phyloP scores from a whole-genome alignment of 2,113 vertebrate species.

The Turdus rufiventris region DNA sequence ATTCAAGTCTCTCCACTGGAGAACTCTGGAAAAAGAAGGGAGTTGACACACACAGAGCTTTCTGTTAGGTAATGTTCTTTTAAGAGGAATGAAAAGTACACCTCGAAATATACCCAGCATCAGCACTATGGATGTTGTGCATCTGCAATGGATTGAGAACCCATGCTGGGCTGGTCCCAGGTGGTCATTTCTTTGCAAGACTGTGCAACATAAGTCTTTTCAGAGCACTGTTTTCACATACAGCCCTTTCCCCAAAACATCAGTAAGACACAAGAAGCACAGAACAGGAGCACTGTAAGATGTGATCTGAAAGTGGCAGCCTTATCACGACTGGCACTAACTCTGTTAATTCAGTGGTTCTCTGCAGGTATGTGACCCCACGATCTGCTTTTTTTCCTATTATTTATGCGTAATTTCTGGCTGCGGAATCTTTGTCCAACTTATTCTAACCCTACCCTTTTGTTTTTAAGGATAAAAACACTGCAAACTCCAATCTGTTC shows the following conservation, averaged over 20 bases:
- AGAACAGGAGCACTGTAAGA: not conserved
- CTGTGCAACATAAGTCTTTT: rapidly evolving
- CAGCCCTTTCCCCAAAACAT: not conserved
- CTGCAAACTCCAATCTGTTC: not conserved
- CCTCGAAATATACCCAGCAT: not conserved
- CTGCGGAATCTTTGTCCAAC: not conserved
- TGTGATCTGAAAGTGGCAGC: rapidly evolving
- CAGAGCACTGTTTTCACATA: rapidly evolving
- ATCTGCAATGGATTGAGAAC: rapidly evolving
- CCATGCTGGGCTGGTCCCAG: not conserved
- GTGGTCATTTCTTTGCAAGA: not conserved
- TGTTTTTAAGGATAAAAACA: not conserved
- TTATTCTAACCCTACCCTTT: not conserved
- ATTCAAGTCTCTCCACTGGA: not conserved
- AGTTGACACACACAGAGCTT: not conserved
- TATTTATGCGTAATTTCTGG: not conserved
- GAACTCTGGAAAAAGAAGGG: not conserved
- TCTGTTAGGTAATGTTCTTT: not conserved
- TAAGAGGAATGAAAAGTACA: not conserved
- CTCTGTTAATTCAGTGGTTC: not conserved
- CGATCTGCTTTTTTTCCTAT: not conserved
- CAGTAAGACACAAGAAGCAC: not conserved
- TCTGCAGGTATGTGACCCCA: not conserved
- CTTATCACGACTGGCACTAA: rapidly evolving
- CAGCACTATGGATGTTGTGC: not conserved